Conservation (phyloP, 2,888 invertebrate species). For the Glaucopsyche alexis region DNA sequence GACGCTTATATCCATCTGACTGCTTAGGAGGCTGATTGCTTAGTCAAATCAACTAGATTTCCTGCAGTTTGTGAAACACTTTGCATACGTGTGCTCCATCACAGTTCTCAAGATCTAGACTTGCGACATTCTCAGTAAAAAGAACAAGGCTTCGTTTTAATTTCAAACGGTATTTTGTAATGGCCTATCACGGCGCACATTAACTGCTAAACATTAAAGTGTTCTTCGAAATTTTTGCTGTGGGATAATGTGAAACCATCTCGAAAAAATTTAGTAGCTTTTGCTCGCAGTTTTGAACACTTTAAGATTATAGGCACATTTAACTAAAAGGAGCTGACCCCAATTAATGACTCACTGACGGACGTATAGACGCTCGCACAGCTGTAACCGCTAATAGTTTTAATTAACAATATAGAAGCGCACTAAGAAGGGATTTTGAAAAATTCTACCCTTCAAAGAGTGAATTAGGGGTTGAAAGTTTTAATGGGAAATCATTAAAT, state of each 20-base stretch:
- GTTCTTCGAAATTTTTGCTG: background rate
- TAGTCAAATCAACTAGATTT: background rate
- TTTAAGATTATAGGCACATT: too few relatives aligned
- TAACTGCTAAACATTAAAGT: slow-evolving; percentile 6
- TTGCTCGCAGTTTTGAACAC: too few relatives aligned
- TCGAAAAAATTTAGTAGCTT: background rate
- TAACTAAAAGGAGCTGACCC: too few relatives aligned
- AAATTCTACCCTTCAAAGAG: too few relatives aligned
- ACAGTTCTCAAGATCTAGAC: slow-evolving; percentile 11
- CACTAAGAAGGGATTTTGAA: too few relatives aligned
- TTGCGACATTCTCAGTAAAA: slow-evolving; percentile 12
- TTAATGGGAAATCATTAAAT: too few relatives aligned
- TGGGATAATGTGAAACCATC: background rate
- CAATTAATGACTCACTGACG: too few relatives aligned
- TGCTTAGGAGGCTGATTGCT: background rate
- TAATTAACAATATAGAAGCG: too few relatives aligned
- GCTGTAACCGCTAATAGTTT: too few relatives aligned
- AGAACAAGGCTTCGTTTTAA: slow-evolving; percentile 21
- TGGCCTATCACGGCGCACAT: background rate
- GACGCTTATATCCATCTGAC: background rate
- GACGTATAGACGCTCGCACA: too few relatives aligned
- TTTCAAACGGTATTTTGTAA: slow-evolving; percentile 28
- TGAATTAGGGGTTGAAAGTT: too few relatives aligned
- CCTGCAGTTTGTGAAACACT: slow-evolving; percentile 14
- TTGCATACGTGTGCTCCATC: background rate